A percentile compares a stretch with the other conserved stretches of the same genome.
Evolutionary conservation across 2,797 vertebrate species (phyloP).

Genomic region (Mormyrops attenuatus): DNA sequence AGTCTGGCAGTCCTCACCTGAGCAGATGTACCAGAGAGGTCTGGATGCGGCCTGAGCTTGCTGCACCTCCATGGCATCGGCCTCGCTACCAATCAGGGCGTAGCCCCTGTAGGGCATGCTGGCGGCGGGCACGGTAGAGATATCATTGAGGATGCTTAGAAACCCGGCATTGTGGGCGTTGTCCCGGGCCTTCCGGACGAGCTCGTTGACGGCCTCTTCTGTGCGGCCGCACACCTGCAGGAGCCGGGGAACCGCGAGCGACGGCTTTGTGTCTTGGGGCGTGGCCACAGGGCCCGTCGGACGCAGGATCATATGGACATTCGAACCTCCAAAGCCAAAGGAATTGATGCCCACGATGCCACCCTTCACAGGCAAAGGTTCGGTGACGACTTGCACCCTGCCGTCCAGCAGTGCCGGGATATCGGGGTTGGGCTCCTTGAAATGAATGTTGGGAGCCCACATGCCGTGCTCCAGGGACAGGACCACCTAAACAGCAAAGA

Average conservation of each 20-base stretch:
- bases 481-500: conserved; percentile 65
- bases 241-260: conserved; percentile 52
- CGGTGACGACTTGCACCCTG: conserved; percentile 69
- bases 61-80: conserved; percentile 64
- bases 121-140: conserved; percentile 58
- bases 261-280: not conserved
- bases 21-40: conserved; percentile 91
- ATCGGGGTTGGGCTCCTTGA: conserved; percentile 72
- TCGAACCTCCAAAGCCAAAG: conserved; percentile 93
- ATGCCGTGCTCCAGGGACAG: conserved; percentile 80
- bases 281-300: conserved; percentile 54
- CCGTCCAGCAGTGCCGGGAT: conserved; percentile 80
- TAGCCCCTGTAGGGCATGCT: conserved; percentile 86
- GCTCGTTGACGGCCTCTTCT: conserved; percentile 60
- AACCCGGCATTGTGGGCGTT: conserved; percentile 58
- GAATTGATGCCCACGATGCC: conserved; percentile 85
- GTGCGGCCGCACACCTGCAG: conserved; percentile 84
- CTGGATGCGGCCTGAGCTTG: conserved; percentile 58
- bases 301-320: conserved; percentile 82
- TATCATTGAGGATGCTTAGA: conserved; percentile 72
- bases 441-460: conserved; percentile 95
- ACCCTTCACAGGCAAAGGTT: conserved; percentile 70
- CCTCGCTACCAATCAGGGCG: conserved; percentile 65
- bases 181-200: conserved; percentile 67
- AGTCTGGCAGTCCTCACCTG: conserved; percentile 63